These are phyloP conservation scores for Ammodytes dubius DNA, from an alignment of 2,113 vertebrate species.

Conservation along the genomic window DNA sequence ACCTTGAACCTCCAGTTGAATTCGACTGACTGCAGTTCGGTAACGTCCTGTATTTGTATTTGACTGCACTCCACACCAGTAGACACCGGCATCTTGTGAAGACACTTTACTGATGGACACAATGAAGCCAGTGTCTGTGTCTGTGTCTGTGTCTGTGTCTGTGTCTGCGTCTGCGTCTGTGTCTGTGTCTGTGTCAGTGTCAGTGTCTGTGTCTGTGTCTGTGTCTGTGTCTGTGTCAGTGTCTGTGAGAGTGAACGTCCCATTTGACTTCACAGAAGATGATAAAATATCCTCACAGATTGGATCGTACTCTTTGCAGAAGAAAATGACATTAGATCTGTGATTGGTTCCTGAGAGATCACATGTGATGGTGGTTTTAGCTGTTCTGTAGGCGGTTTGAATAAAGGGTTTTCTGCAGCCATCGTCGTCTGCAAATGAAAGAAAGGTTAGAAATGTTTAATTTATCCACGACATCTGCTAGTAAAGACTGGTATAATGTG, in stretches of 20 bases:
- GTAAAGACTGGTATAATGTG: no score
- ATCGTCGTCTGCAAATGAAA: neutral
- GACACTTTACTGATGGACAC: slow-evolving; percentile 28
- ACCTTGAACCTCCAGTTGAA: neutral
- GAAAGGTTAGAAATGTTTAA: neutral
- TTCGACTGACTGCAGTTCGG: fast-evolving
- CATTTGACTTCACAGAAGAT: fast-evolving
- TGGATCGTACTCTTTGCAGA: neutral
- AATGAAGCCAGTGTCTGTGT: fast-evolving
- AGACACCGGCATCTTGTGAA: neutral
- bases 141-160: no score
- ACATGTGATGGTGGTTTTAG: slow-evolving; percentile 35
- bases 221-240: fast-evolving
- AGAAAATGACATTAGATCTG: fast-evolving
- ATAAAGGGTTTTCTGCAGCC: fast-evolving
- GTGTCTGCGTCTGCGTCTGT: no score
- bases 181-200: neutral
- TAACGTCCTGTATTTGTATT: fast-evolving
- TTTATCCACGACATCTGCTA: no score
- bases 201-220: neutral
- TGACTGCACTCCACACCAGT: slow-evolving; percentile 35
- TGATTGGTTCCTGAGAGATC: fast-evolving
- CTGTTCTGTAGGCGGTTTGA: fast-evolving
- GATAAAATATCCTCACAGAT: neutral
- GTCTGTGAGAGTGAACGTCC: neutral